Percentiles rank a stretch among this genome's conserved stretches.
Evolutionary conservation across 2,888 invertebrate genomes (phyloP).

Genomic region (Aphidoletes aphidimyza): DNA sequence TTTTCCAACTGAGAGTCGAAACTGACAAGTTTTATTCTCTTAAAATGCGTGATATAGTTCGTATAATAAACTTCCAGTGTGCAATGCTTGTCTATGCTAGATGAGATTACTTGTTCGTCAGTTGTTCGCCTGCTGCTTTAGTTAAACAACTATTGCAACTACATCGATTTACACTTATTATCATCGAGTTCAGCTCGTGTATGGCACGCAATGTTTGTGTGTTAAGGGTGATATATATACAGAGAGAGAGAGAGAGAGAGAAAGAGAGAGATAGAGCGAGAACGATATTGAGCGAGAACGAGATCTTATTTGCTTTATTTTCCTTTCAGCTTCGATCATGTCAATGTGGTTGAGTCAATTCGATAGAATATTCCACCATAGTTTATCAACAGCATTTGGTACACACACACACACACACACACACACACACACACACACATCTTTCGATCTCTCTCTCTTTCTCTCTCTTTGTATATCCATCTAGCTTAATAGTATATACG

Average conservation of each 20-base stretch:
- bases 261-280: not conserved
- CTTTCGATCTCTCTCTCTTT: too few relatives aligned
- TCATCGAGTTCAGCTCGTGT: not conserved
- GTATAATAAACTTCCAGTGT: slow-evolving; percentile 9
- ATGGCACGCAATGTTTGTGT: too few relatives aligned
- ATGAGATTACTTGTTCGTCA: slow-evolving; percentile 25
- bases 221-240: too few relatives aligned
- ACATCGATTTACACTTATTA: slow-evolving; percentile 28
- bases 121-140: slow-evolving; percentile 43
- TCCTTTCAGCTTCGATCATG: slow-evolving; percentile 37
- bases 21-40: slow-evolving; percentile 29
- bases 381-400: not conserved
- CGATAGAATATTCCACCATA: slow-evolving; percentile 1
- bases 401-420: not conserved
- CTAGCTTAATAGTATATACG: too few relatives aligned
- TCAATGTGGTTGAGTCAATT: slow-evolving; percentile 46
- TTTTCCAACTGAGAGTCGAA: too few relatives aligned
- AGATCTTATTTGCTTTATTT: slow-evolving; percentile 40
- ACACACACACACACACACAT: not conserved
- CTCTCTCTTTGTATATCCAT: too few relatives aligned
- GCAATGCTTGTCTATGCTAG: slow-evolving; percentile 16
- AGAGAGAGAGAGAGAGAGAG: not conserved
- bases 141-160: not conserved
- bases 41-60: slow-evolving; percentile 42
- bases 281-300: too few relatives aligned